phyloP scores from a whole-genome alignment of 1,140 invertebrate genomes.

The Ceratosolen fusciceps region DNA sequence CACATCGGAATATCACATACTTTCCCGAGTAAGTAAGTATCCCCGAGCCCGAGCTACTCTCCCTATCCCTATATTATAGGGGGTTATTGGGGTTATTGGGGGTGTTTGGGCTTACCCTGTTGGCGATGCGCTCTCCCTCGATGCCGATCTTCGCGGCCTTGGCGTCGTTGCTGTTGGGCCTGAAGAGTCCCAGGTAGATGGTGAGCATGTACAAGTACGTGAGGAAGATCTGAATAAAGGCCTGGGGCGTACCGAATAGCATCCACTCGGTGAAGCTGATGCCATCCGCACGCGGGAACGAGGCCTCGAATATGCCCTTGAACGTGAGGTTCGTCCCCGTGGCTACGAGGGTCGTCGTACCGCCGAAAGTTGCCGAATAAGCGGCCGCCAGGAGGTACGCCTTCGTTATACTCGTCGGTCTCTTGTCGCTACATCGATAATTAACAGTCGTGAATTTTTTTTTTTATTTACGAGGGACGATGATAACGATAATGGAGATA shows the following conservation, averaged over 20 bases:
- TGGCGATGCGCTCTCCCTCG: constrained; percentile 75
- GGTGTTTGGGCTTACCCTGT: constrained; percentile 71
- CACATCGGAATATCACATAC: no score
- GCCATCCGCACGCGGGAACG: constrained; percentile 69
- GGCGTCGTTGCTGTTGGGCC: constrained; percentile 76
- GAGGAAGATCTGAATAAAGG: constrained; percentile 80
- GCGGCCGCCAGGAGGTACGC: constrained; percentile 84
- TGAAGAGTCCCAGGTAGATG: constrained; percentile 82
- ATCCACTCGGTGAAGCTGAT: constrained; percentile 85
- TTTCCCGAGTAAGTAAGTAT: no score
- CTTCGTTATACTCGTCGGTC: constrained; percentile 77
- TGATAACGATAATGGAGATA: no score
- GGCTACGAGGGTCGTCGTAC: constrained; percentile 88
- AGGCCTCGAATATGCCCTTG: constrained; percentile 80
- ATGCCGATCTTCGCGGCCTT: constrained; percentile 71
- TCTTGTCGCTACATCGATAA: constrained; percentile 62
- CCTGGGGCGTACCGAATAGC: constrained; percentile 76
- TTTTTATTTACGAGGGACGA: no score
- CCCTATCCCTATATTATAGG: no score
- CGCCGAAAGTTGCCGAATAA: constrained; percentile 86
- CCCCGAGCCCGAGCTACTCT: no score
- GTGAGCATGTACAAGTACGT: constrained; percentile 81
- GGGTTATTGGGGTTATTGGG: no score
- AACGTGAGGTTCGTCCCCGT: constrained; percentile 91
- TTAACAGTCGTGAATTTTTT: no score